phyloP scores from a whole-genome alignment of 2,113 vertebrate species.

The Dryoscopus gambensis region DNA sequence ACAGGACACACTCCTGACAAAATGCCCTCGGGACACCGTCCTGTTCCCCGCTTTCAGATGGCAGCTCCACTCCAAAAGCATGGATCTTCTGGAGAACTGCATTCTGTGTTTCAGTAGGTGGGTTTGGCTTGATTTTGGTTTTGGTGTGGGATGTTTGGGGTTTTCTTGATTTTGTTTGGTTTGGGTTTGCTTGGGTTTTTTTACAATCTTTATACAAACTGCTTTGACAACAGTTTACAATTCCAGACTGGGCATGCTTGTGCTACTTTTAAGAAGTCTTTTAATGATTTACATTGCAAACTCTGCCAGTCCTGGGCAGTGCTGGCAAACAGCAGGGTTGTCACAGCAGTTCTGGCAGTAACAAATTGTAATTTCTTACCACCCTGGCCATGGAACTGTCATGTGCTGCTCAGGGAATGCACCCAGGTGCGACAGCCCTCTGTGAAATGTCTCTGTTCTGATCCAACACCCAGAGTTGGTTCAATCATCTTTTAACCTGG shows the following conservation, averaged over 20 bases:
- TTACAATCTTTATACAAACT: neutral
- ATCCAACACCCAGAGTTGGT: neutral
- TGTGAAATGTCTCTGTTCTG: neutral
- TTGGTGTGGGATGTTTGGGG: neutral
- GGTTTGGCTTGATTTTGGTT: neutral
- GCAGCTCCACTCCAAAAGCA: neutral
- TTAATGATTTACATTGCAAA: neutral
- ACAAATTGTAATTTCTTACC: neutral
- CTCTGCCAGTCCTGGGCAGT: neutral
- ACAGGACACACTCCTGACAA: neutral
- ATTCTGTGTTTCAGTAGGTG: neutral
- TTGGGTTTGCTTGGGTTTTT: neutral
- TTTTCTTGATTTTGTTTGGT: neutral
- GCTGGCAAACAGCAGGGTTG: neutral
- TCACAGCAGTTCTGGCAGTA: neutral
- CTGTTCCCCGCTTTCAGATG: neutral
- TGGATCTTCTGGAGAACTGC: neutral
- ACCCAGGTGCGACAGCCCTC: neutral
- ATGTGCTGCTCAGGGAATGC: neutral
- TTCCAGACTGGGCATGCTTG: neutral
- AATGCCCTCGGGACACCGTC: neutral
- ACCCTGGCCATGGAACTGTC: neutral
- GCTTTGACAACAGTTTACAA: neutral
- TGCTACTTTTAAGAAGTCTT: neutral
- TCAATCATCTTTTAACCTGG: neutral